Percentiles rank a stretch among this genome's conserved stretches.
Conservation (phyloP, 2,797 vertebrate species). For the Rhinatrema bivittatum region DNA sequence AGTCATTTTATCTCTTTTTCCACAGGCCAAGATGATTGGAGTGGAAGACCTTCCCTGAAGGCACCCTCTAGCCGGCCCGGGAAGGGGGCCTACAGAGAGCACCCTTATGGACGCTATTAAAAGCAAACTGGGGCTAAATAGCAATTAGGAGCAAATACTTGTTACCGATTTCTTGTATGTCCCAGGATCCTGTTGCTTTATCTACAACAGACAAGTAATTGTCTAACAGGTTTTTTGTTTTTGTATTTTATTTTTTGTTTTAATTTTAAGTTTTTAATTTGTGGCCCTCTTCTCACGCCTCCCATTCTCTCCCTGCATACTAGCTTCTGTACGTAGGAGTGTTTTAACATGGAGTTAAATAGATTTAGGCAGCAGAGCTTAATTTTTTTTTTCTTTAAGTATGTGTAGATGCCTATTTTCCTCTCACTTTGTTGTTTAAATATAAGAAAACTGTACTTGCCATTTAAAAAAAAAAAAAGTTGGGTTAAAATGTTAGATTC, state of each 20-base stretch:
- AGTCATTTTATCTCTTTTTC: too few species aligned
- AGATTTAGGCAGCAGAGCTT: conserved; percentile 66
- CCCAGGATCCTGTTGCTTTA: conserved; percentile 92
- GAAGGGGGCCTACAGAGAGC: conserved; percentile 85
- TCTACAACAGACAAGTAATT: conserved; percentile 98
- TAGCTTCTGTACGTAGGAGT: conserved; percentile 62
- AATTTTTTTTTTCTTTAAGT: conserved; percentile 51
- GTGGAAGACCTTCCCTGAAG: conserved; percentile 79
- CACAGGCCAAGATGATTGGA: conserved; percentile 96
- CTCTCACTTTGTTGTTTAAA: conserved; percentile 70
- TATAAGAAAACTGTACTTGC: conserved; percentile 57
- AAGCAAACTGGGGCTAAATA: conserved; percentile 54
- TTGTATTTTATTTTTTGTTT: too few species aligned
- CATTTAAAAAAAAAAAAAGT: conserved; percentile 54
- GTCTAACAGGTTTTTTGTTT: conserved; percentile 85
- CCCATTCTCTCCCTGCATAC: conserved; percentile 63
- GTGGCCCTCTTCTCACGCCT: conserved; percentile 62
- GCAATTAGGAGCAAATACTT: conserved; percentile 70
- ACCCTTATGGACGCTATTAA: conserved; percentile 94
- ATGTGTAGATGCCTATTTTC: conserved; percentile 64
- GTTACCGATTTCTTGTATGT: conserved; percentile 87
- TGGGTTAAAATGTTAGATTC: conserved; percentile 60
- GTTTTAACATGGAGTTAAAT: conserved; percentile 58
- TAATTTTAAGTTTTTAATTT: too few species aligned
- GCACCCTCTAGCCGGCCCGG: conserved; percentile 67